These are phyloP conservation scores for Nomada ruficornis DNA, from an alignment of 2,888 invertebrate genomes.

Conservation along the genomic window DNA sequence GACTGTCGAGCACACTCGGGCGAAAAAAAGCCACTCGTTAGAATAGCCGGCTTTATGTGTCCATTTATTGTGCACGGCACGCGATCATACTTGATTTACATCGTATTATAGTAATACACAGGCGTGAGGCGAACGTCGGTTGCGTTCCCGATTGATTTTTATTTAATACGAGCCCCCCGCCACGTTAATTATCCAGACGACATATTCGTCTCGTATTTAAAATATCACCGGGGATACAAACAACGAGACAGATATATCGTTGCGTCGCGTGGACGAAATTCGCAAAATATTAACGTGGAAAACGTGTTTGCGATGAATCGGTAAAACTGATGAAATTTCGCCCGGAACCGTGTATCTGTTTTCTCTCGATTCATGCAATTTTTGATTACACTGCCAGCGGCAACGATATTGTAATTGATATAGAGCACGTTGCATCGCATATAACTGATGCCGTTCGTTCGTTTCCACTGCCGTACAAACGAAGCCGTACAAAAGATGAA, in stretches of 20 bases:
- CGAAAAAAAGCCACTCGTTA: constrained; percentile 55
- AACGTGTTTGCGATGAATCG: neutral
- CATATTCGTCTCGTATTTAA: neutral
- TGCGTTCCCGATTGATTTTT: neutral
- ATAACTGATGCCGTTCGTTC: neutral
- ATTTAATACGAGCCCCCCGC: neutral
- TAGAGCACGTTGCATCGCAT: neutral
- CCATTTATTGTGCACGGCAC: constrained; percentile 32
- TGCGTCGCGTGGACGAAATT: neutral
- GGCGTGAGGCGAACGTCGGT: neutral
- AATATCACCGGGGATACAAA: neutral
- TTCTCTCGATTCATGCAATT: neutral
- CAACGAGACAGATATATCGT: neutral
- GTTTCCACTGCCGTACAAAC: constrained; percentile 6
- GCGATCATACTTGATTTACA: constrained; percentile 23
- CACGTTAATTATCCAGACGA: neutral
- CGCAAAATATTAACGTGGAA: neutral
- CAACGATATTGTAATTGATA: constrained; percentile 8
- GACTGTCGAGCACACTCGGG: constrained; percentile 45
- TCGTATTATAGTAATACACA: neutral
- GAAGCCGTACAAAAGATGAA: constrained; percentile 41
- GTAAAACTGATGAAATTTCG: neutral
- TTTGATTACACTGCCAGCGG: neutral
- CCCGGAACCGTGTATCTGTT: neutral
- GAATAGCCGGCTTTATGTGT: constrained; percentile 38